A percentile compares a stretch with the other conserved stretches of the same genome.
Conservation (phyloP, 2,113 vertebrate species). For the Centropus bengalensis region DNA sequence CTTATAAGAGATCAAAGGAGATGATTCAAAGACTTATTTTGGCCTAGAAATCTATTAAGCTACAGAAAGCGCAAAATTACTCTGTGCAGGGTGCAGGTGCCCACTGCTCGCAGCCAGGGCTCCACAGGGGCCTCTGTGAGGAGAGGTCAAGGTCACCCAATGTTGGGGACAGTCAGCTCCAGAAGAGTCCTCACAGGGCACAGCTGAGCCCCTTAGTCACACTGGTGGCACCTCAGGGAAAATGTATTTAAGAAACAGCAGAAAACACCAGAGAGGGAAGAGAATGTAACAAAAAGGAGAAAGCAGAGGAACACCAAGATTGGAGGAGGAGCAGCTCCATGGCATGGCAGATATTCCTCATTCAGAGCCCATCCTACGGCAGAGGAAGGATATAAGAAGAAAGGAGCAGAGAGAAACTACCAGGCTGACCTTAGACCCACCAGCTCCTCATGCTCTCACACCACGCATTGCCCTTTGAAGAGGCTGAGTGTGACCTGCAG, state of each 20-base stretch:
- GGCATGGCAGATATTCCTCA: not conserved
- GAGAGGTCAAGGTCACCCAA: not conserved
- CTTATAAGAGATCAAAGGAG: not conserved
- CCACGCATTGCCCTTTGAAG: not conserved
- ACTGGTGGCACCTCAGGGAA: not conserved
- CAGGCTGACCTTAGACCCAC: not conserved
- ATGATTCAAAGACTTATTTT: not conserved
- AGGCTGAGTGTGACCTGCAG: fast-evolving
- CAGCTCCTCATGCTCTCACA: not conserved
- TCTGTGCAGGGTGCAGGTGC: not conserved
- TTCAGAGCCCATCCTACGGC: fast-evolving
- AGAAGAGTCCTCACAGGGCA: fast-evolving
- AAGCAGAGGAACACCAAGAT: not conserved
- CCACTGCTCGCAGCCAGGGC: fast-evolving
- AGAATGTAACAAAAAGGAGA: not conserved
- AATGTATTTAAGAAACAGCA: not conserved
- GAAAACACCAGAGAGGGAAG: not conserved
- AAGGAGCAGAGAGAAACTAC: not conserved
- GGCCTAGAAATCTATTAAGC: not conserved
- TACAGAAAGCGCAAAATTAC: fast-evolving
- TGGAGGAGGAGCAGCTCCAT: not conserved
- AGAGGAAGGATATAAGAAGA: not conserved
- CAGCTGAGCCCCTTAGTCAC: not conserved
- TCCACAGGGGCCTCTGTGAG: not conserved
- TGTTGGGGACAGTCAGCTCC: not conserved